Evolutionary conservation across 1,140 invertebrate species (phyloP), one percentile per base, ranked within the genome.

Genomic region (Drosophila lacteicornis): DNA sequence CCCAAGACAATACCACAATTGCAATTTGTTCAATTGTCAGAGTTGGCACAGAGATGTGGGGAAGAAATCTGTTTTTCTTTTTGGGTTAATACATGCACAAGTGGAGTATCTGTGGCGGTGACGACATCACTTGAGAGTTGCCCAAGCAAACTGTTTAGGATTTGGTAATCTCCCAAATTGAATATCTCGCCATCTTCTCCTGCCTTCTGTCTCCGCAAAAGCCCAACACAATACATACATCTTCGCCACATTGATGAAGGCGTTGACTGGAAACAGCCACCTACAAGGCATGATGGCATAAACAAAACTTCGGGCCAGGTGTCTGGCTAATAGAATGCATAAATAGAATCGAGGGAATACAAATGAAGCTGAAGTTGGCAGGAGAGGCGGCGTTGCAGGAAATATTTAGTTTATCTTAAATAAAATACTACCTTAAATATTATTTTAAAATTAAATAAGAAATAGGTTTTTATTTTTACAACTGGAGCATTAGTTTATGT

Each of bases 1-100:
- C 67, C 67, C 68, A 73, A 73, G 51, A 73, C 69, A 73, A 73
- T 73, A 67, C 69, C 69, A 73, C 69, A 73, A 60, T 73, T 73
- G 69, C 69, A 73, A 73, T 73, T 73, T 73, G 69, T 73, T 73
- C 69, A 73, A 71, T 73, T 73, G 69, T 70, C 66, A 73, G 69
- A 43, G 68, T 33, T 42, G n/a, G 45, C 45, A 22, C 33, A 69
- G 38, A 58, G 63, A 71, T 73, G 67, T 58, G 69, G 51, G 36
- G 38, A 38, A 22, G 36, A 71, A 67, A 69, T 69, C 67, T 53
- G 38, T 30, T 68, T 62, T 49, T 62, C n/a, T 61, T 40, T 47
- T 55, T 67, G 68, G 65, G 65, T 47, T 71, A 69, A 71, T 57
- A 69, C 50, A 74, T 73, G 68, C 68, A 61, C 70, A 74, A 74